Base-by-base conservation (phyloP, 64 coral and sea anemone genomes). In the Dendronephthya gigantea region DNA sequence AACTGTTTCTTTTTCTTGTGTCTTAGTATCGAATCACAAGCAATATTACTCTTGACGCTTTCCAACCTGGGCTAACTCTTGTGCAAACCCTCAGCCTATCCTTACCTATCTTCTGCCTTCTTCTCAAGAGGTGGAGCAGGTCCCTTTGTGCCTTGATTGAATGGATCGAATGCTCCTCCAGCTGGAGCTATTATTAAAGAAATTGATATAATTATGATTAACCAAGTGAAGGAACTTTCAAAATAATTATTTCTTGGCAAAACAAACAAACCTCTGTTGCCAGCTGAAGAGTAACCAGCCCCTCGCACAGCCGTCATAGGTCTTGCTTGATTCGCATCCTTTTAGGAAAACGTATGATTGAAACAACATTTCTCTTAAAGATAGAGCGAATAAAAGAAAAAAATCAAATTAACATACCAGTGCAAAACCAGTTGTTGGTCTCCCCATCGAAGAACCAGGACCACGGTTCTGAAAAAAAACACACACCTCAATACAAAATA, bases 261-360 rank as follows among this genome's bases (percentile, higher is more conserved):
- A 7, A 30, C 6, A 22, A 66, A 79, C 72, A 34, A 79, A 79
- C 84, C 86, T 84, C 84, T 88, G 82, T 83, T 90, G 50, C 90
- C 92, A 86, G 86, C 86, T 29, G 94, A 96, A 32, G 91, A 86
- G 17, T 98, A 98, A 68, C 91, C 91, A 84, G 90, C 95, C n/a
- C 89, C 89, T 13, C 95, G 92, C 9, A 98, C 92, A 74, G 95
- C 95, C 48, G 95, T 98, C 95, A 98, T 98, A 74, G 95, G 95
- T 62, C 95, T 84, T 30, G 95, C 92, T 69, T 91, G 92, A 9
- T 83, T 87, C 50, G 95, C 90, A 62, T 98, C 95, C 95, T 98
- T 39, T 13, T 35, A n/a, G 33, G 52, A 31, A 10, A 27, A 49
- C 68, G 30, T 7, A 83, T 33, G 1, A n/a, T n/a, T n/a, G n/a